Base-by-base conservation (phyloP, 2,888 invertebrate genomes). In the Catocala fraxini region DNA sequence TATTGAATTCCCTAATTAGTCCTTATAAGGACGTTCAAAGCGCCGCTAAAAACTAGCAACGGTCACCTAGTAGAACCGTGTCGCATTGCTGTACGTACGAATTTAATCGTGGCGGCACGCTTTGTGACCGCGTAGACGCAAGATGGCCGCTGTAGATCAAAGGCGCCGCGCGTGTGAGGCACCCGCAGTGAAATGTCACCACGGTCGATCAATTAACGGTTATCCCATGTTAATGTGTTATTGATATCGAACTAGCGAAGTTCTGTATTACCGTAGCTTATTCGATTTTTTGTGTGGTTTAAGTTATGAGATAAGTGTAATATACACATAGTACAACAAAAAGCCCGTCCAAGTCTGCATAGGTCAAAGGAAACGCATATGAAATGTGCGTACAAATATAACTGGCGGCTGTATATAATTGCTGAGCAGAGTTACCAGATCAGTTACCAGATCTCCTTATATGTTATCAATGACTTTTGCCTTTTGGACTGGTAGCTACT, bases 11-110 rank as follows among this genome's bases (percentile, higher is more conserved):
- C 57, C 59, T 75, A 64, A 71, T 77, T 77, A 77, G 46, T 7
- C 78, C 68, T n/a, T 77, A 64, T 59, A 76, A 54, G 78, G 76
- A 5, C 46, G 49, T 51, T 69, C 62, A 77, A 72, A 60, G 70
- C 45, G 52, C 70, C 71, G 73, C 68, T 77, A 80, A 81, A 81
- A 86, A 87, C 82, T 83, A 83, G 65, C 76, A 84, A 85, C 83
- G 75, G 81, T 85, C 83, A 79, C 81, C 82, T 75, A 65, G 77
- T 82, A 92, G 91, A 89, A 89, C 89, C 91, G 85, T 91, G 91
- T 91, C 89, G 86, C 92, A 94, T 94, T 89, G 83, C 89, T 88
- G 73, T 85, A 82, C 92, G 93, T 93, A 92, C 89, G 89, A 91
- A 91, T 92, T 89, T 91, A 94, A 93, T 90, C 88, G 89, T 79